Conservation (phyloP, 92 coral and sea anemone genomes). For the Meandrina meandrites region DNA sequence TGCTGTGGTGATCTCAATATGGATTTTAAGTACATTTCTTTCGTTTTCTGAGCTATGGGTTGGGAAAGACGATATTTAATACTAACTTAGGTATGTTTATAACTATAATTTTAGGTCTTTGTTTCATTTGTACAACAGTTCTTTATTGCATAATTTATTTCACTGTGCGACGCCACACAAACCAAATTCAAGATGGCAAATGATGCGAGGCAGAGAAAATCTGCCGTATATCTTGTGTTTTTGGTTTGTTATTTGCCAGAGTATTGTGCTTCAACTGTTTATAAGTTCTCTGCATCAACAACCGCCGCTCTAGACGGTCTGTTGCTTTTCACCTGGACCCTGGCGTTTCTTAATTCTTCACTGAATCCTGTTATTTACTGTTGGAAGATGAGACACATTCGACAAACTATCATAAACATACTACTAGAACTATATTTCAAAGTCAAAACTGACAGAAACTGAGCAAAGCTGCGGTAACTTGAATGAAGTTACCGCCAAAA, state of each 20-base stretch:
- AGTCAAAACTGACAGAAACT: too few relatives aligned
- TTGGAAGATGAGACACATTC: not conserved
- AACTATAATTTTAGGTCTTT: too few relatives aligned
- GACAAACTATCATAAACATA: not conserved
- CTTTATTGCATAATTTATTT: not conserved
- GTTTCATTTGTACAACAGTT: not conserved
- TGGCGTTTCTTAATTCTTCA: not conserved
- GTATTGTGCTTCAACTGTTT: not conserved
- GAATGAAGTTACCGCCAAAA: too few relatives aligned
- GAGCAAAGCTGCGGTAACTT: too few relatives aligned
- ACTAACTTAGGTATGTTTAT: too few relatives aligned
- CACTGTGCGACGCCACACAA: not conserved
- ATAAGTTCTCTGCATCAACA: not conserved
- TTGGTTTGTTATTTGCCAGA: not conserved
- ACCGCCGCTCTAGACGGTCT: not conserved
- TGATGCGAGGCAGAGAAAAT: too few relatives aligned
- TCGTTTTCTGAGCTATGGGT: too few relatives aligned
- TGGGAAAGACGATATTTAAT: too few relatives aligned
- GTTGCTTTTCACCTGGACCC: not conserved
- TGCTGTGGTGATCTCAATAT: slow-evolving; percentile 6
- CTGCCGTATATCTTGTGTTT: not conserved
- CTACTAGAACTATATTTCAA: too few relatives aligned
- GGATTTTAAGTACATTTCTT: not conserved
- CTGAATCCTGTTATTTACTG: not conserved
- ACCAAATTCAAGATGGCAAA: not conserved